phyloP scores from a whole-genome alignment of 2,113 vertebrate species.

The Pycnonotus jocosus region DNA sequence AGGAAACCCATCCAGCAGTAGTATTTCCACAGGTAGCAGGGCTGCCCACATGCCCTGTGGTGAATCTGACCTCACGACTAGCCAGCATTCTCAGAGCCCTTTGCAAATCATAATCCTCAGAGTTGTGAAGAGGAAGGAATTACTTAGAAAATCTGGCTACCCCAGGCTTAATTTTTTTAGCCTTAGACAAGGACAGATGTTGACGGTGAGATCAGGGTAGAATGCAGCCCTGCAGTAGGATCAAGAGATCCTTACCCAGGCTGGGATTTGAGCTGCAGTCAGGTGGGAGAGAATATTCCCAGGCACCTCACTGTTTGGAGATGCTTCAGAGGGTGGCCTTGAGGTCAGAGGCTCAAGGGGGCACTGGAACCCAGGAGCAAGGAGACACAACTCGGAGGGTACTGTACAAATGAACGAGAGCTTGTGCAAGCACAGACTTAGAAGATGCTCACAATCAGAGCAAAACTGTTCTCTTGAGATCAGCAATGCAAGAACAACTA shows the following conservation, averaged over 20 bases:
- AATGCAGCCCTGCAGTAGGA: neutral
- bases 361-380: neutral
- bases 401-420: neutral
- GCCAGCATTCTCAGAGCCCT: neutral
- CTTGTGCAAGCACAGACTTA: neutral
- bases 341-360: neutral
- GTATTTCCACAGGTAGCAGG: neutral
- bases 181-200: neutral
- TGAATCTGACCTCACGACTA: neutral
- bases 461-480: neutral
- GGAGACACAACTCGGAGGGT: neutral
- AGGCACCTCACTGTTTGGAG: neutral
- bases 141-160: neutral
- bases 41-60: fast-evolving
- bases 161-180: neutral
- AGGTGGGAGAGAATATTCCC: neutral
- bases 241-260: neutral
- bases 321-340: neutral
- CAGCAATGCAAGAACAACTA: neutral
- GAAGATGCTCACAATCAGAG: neutral
- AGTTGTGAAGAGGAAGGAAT: neutral
- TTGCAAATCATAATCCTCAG: neutral
- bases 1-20: neutral
- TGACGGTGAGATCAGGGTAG: neutral
- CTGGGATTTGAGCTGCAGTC: neutral